phyloP scores from a whole-genome alignment of 2,797 vertebrate genomes.

The Sternotherus odoratus region DNA sequence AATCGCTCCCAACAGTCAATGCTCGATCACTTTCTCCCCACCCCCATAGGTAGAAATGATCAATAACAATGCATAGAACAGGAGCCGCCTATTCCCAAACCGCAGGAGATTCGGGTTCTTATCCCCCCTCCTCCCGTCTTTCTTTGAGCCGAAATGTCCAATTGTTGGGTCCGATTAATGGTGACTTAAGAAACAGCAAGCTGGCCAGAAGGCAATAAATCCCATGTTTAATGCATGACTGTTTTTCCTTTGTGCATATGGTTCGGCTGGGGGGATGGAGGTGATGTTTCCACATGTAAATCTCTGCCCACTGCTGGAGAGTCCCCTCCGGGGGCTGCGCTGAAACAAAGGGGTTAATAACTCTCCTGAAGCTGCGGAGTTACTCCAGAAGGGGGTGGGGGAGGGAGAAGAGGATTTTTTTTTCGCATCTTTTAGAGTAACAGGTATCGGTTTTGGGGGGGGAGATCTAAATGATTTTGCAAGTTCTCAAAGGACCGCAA shows the following conservation, averaged over 20 bases:
- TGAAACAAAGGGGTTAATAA: slow-evolving; percentile 85
- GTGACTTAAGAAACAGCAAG: slow-evolving; percentile 81
- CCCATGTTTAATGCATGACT: slow-evolving; percentile 92
- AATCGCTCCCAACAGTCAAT: background rate
- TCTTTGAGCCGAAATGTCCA: slow-evolving; percentile 72
- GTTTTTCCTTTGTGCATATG: slow-evolving; percentile 93
- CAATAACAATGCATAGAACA: background rate
- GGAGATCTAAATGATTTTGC: background rate
- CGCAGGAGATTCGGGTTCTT: slow-evolving; percentile 21
- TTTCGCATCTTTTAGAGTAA: background rate
- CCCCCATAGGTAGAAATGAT: background rate
- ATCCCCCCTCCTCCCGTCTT: background rate
- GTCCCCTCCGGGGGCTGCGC: slow-evolving; percentile 62
- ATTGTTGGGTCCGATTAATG: slow-evolving; percentile 74
- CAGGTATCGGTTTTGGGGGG: slow-evolving; percentile 36
- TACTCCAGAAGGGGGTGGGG: slow-evolving; percentile 63
- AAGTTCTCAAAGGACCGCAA: background rate
- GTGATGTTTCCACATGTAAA: slow-evolving; percentile 85
- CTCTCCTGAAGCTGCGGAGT: slow-evolving; percentile 52
- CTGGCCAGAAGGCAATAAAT: slow-evolving; percentile 92
- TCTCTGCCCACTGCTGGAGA: slow-evolving; percentile 74
- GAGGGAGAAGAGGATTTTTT: background rate
- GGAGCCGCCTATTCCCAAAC: slow-evolving; percentile 21
- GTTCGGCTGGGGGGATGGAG: slow-evolving; percentile 84
- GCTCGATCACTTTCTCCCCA: background rate